These are phyloP conservation scores for Lydus trimaculatus DNA, from an alignment of 2,888 invertebrate species.

Conservation along the genomic window DNA sequence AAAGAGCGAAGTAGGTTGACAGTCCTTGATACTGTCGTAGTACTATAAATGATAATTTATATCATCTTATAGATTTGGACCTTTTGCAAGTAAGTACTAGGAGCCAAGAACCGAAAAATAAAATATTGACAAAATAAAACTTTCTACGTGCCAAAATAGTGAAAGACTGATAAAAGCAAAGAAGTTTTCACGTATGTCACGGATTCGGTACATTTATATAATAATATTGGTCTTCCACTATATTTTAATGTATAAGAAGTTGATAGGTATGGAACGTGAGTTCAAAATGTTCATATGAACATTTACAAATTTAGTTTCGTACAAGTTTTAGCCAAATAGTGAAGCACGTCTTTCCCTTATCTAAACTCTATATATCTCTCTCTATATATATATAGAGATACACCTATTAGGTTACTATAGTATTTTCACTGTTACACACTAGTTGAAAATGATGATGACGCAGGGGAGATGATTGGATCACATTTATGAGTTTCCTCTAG, in stretches of 20 bases:
- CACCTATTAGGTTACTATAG: no score
- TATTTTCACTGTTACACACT: constrained; percentile 43
- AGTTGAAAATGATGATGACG: constrained; percentile 48
- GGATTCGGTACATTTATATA: background rate
- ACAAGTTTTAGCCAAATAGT: background rate
- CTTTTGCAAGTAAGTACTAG: no score
- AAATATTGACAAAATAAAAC: background rate
- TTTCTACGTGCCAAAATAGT: background rate
- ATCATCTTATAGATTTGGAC: no score
- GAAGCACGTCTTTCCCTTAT: background rate
- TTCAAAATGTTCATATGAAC: constrained; percentile 41
- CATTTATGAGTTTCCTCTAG: constrained; percentile 62
- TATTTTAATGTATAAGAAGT: constrained; percentile 45
- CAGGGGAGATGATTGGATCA: constrained; percentile 63
- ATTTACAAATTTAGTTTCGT: constrained; percentile 49
- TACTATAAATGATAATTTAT: no score
- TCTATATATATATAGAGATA: no score
- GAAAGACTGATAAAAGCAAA: background rate
- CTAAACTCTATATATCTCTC: constrained; percentile 14
- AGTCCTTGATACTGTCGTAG: no score
- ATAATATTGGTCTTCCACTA: constrained; percentile 29
- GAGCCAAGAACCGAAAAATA: no score
- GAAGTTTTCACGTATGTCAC: background rate
- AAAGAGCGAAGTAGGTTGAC: no score
- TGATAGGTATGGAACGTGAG: constrained; percentile 43